Percentiles rank a stretch among this genome's conserved stretches.
Evolutionary conservation across 2,888 invertebrate species (phyloP).

Genomic region (Epinotia ramella): DNA sequence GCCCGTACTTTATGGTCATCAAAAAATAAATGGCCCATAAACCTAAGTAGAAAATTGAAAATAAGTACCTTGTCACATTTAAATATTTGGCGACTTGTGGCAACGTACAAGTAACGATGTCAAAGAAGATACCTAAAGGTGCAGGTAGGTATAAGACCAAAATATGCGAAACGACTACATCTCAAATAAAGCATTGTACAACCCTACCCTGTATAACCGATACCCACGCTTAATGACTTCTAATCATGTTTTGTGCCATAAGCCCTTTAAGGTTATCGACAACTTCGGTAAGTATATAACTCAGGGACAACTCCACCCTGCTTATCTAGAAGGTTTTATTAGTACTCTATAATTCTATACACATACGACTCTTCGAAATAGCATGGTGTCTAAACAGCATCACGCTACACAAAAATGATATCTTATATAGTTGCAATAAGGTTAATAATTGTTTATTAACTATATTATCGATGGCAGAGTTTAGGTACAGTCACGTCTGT

Average conservation of each 20-base stretch:
- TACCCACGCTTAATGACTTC: slow-evolving; percentile 41
- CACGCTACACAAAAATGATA: neutral
- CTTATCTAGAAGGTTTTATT: neutral
- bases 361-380: slow-evolving; percentile 5
- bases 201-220: slow-evolving; percentile 28
- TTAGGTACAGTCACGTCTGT: neutral
- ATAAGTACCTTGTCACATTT: too few species aligned
- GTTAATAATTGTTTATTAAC: too few species aligned
- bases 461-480: neutral
- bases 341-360: neutral
- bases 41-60: too few species aligned
- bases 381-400: neutral
- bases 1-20: too few species aligned
- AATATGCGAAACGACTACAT: neutral
- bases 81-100: too few species aligned
- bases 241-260: slow-evolving; percentile 44
- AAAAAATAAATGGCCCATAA: too few species aligned
- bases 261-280: slow-evolving; percentile 38
- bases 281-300: slow-evolving; percentile 29
- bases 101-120: too few species aligned
- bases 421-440: neutral
- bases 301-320: slow-evolving; percentile 7
- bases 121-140: too few species aligned
- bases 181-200: neutral
- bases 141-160: neutral